phyloP scores from a whole-genome alignment of 2,113 vertebrate species.

The Callithrix jacchus region DNA sequence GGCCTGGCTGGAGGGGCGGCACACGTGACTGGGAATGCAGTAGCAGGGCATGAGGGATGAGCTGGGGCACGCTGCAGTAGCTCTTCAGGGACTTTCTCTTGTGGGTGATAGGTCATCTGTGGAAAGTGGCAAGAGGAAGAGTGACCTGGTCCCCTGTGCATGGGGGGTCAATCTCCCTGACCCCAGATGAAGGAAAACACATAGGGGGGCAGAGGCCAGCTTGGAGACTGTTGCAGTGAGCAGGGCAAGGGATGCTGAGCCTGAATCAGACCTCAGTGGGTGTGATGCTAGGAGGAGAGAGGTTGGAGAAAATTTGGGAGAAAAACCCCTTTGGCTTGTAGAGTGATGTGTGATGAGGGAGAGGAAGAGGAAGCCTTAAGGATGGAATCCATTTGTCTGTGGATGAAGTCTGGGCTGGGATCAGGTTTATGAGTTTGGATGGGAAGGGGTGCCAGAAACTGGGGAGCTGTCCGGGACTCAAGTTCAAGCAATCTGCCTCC shows the following conservation, averaged over 20 bases:
- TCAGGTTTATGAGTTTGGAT: background rate
- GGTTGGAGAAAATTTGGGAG: background rate
- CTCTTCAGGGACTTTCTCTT: background rate
- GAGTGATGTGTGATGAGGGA: no score
- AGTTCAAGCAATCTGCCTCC: no score
- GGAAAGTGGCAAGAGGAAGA: background rate
- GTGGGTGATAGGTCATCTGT: background rate
- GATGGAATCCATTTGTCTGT: background rate
- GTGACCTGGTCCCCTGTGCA: background rate
- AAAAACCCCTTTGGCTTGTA: background rate
- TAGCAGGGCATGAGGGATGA: background rate
- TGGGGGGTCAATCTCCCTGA: no score
- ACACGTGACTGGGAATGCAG: background rate
- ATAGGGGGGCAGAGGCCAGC: fast-evolving
- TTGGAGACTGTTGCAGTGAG: background rate
- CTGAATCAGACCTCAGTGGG: background rate
- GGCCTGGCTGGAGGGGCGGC: background rate
- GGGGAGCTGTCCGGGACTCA: background rate
- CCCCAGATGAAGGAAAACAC: background rate
- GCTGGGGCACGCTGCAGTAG: background rate
- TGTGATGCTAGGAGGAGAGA: background rate
- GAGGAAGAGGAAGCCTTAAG: background rate
- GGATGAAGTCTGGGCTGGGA: background rate
- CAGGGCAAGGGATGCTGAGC: background rate
- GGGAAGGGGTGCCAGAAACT: background rate